phyloP scores from a whole-genome alignment of 2,888 invertebrate genomes.

The Caprella mutica region DNA sequence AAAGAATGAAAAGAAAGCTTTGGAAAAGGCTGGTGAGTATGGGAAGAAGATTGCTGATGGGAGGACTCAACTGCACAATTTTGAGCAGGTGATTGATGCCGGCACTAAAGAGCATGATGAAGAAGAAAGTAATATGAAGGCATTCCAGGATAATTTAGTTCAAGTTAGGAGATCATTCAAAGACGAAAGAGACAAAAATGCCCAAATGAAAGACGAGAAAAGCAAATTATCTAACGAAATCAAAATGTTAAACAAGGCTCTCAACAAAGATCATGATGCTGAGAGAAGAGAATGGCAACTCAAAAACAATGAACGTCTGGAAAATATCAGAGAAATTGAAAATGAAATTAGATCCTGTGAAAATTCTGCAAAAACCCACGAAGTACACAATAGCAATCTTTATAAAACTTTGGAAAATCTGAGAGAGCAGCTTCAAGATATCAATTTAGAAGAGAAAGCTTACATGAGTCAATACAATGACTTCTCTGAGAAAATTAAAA shows the following conservation, averaged over 20 bases:
- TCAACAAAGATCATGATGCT: conserved; percentile 12
- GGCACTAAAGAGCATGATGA: not conserved
- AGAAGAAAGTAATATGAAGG: not conserved
- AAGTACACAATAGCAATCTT: conserved; percentile 6
- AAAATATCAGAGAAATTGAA: conserved; percentile 2
- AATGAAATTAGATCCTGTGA: not conserved
- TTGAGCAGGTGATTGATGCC: no score
- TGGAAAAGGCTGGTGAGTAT: not conserved
- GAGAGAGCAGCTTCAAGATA: not conserved
- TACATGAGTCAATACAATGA: not conserved
- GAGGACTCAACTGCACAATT: no score
- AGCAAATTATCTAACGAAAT: not conserved
- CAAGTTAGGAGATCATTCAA: not conserved
- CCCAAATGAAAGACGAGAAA: not conserved
- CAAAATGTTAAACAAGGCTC: conserved; percentile 7
- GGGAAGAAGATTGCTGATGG: not conserved
- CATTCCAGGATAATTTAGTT: not conserved
- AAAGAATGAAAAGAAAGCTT: not conserved
- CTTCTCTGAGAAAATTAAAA: conserved; percentile 2
- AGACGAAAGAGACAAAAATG: not conserved
- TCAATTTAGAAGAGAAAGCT: conserved; percentile 14
- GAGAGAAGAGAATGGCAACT: conserved; percentile 10
- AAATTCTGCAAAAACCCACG: conserved; percentile 8
- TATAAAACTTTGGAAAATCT: conserved; percentile 4
- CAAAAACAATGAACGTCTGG: conserved; percentile 5